Base-by-base conservation (phyloP, 2,113 vertebrate genomes). In the Jacana jacana region DNA sequence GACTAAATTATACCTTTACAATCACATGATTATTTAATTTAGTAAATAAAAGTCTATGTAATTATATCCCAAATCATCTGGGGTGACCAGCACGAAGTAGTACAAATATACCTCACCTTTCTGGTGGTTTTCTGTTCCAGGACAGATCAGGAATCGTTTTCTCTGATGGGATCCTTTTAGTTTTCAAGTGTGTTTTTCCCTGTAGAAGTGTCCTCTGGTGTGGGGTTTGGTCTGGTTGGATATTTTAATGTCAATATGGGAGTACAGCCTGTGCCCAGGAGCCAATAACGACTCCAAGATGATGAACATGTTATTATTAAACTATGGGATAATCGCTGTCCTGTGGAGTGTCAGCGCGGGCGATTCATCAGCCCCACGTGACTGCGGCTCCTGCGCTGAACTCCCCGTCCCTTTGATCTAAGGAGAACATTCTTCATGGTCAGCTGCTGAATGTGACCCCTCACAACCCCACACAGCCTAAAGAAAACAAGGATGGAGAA, bases 241-340 rank as follows among this genome's bases (percentile, higher is more conserved):
- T 46, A n/a, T 91, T 91, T 81, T 40, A 49, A 69, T 39, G 64
- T 89, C 81, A 89, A 8, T 73, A 70, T 64, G 60, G 44, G 79
- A 95, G 79, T 55, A 83, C 87, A 88, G 63, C 14, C 14, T 83
- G 86, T 77, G 57, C 80, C 60, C 52, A 65, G 49, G 61, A 94
- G 61, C 4, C 4, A 71, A 92, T 91, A 96, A 91, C 80, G 89
- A 92, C 35, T 96, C 30, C 92, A 49, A 72, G 96, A 79, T 90
- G 95, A 82, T 97, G 97, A 97, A 90, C 76, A 80, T 93, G 88
- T 95, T 97, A 92, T 88, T 95, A 97, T 97, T 95, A 95, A 97
- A 96, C 66, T 79, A 71, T 2, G 4, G 92, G 75, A 96, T 97
- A 98, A 97, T 97, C 66, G 2, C 91, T 96, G 86, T 85, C 72